Evolutionary conservation across 2,113 vertebrate species (phyloP).

Genomic region (Tringa solitaria): DNA sequence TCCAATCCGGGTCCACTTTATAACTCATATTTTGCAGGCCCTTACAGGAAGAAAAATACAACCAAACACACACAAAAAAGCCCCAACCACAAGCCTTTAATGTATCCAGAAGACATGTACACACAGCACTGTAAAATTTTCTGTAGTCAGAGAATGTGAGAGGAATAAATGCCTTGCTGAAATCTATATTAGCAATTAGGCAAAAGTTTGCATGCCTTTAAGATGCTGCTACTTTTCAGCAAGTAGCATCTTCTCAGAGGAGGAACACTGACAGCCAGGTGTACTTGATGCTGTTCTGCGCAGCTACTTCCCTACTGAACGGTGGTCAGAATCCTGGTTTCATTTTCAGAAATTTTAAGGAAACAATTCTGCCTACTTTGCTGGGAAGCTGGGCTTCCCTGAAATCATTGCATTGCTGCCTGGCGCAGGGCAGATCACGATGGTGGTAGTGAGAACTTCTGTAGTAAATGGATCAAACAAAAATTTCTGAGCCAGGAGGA

Average conservation of each 20-base stretch:
- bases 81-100: neutral
- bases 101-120: accelerated
- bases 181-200: neutral
- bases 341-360: neutral
- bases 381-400: neutral
- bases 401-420: neutral
- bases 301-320: neutral
- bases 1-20: neutral
- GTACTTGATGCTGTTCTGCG: accelerated
- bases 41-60: neutral
- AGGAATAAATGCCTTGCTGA: neutral
- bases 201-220: neutral
- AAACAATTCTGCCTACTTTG: neutral
- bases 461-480: neutral
- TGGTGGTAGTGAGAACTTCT: neutral
- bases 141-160: neutral
- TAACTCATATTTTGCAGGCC: neutral
- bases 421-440: neutral
- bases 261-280: accelerated
- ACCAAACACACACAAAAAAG: neutral
- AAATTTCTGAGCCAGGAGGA: neutral
- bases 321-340: neutral
- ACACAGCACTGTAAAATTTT: neutral
- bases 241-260: neutral
- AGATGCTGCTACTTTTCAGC: neutral